phyloP scores from a whole-genome alignment of 2,113 vertebrate species.

The Rostratula benghalensis region DNA sequence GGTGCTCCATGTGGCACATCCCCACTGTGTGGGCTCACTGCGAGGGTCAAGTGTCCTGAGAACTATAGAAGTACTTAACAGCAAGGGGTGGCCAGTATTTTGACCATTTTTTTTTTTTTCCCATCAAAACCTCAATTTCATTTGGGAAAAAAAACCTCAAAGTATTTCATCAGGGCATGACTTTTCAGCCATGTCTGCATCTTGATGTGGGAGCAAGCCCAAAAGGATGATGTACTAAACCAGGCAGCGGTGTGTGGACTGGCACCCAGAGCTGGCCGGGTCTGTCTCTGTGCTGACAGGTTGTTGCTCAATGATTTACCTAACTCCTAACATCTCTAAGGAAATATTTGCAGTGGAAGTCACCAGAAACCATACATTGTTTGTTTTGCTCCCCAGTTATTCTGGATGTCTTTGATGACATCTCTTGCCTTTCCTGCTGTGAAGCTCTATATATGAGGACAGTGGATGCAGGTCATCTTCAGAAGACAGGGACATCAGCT shows the following conservation, averaged over 20 bases:
- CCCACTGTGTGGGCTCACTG: neutral
- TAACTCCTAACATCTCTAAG: constrained; percentile 19
- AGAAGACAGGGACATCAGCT: neutral
- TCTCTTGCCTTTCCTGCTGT: neutral
- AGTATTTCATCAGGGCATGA: neutral
- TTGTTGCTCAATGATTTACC: constrained; percentile 41
- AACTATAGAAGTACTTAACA: neutral
- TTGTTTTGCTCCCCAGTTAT: constrained; percentile 43
- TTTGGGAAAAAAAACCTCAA: neutral
- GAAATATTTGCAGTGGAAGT: constrained; percentile 64
- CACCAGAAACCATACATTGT: constrained; percentile 32
- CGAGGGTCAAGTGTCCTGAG: accelerated
- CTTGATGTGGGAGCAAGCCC: neutral
- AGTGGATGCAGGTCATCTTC: neutral
- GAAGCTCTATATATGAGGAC: constrained; percentile 37
- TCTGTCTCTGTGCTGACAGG: neutral
- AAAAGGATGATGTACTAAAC: neutral
- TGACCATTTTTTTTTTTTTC: neutral
- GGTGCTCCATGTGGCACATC: neutral
- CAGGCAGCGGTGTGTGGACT: neutral
- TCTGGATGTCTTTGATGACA: neutral
- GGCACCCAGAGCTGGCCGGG: neutral
- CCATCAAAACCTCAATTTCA: neutral
- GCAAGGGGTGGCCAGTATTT: neutral
- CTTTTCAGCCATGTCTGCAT: accelerated